These are phyloP conservation scores for Drosophila chauvacae DNA, from an alignment of 1,140 invertebrate genomes.

Conservation along the genomic window DNA sequence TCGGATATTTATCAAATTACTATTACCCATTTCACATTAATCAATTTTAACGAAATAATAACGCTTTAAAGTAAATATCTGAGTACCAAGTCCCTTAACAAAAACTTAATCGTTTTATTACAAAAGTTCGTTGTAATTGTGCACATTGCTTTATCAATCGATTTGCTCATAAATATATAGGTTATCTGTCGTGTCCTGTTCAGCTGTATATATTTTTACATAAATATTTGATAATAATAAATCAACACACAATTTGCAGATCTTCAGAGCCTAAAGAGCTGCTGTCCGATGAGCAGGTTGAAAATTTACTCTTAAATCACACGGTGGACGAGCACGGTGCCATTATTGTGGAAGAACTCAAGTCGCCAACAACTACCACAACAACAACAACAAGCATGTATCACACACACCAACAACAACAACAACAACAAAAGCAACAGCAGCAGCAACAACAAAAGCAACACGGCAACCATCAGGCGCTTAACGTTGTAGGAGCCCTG, in stretches of 20 bases:
- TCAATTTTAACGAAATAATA: neutral
- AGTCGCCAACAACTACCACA: slow-evolving; percentile 64
- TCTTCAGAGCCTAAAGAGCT: slow-evolving; percentile 83
- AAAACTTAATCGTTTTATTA: neutral
- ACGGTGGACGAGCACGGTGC: slow-evolving; percentile 77
- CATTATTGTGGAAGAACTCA: slow-evolving; percentile 80
- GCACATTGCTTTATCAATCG: slow-evolving; percentile 3
- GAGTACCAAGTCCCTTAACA: neutral
- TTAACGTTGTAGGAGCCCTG: slow-evolving; percentile 62
- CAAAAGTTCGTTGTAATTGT: neutral
- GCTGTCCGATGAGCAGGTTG: slow-evolving; percentile 84
- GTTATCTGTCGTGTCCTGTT: slow-evolving; percentile 7
- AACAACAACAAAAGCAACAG: slow-evolving; percentile 51
- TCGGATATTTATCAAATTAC: neutral
- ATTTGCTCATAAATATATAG: neutral
- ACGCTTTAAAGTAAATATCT: neutral
- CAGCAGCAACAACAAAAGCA: slow-evolving; percentile 26
- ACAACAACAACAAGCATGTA: slow-evolving; percentile 65
- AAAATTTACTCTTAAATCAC: slow-evolving; percentile 83
- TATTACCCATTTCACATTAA: neutral
- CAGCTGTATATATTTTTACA: slow-evolving; percentile 3
- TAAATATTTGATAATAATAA: slow-evolving; percentile 17
- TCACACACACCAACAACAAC: slow-evolving; percentile 60
- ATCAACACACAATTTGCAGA: slow-evolving; percentile 72
- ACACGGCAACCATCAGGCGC: slow-evolving; percentile 55